Percentiles rank a stretch among this genome's conserved stretches.
phyloP scores from a whole-genome alignment of 2,113 vertebrate species.

The Microcebus tavaratra region DNA sequence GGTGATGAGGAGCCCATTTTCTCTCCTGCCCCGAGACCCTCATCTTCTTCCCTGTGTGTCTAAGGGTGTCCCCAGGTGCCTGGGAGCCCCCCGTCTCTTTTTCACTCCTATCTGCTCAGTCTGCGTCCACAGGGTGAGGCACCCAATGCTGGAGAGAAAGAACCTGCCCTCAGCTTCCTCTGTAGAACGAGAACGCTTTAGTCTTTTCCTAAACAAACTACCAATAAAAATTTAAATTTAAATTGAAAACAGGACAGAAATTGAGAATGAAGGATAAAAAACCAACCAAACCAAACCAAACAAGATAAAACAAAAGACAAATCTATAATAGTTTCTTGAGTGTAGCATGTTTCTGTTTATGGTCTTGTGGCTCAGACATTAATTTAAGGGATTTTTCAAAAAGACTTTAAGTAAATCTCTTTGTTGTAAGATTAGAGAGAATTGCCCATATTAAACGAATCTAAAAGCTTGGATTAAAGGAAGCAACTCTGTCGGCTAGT shows the following conservation, averaged over 20 bases:
- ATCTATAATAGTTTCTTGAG: not conserved
- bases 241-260: not conserved
- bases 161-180: not conserved
- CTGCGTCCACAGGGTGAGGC: not conserved
- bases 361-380: not conserved
- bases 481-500: not conserved
- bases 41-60: fast-evolving
- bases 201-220: not conserved
- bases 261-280: not conserved
- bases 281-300: not conserved
- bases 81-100: not conserved
- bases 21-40: not conserved
- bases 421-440: slow-evolving; percentile 43
- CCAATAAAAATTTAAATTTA: not conserved
- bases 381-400: slow-evolving; percentile 9
- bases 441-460: not conserved
- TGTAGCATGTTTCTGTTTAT: not conserved
- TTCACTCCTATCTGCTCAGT: not conserved
- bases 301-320: not conserved
- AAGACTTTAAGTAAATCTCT: slow-evolving; percentile 11
- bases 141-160: fast-evolving
- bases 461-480: not conserved
- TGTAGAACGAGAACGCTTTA: not conserved
- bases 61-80: not conserved
- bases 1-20: fast-evolving